phyloP scores from a whole-genome alignment of 2,888 invertebrate genomes.

The Lithophane leautieri region DNA sequence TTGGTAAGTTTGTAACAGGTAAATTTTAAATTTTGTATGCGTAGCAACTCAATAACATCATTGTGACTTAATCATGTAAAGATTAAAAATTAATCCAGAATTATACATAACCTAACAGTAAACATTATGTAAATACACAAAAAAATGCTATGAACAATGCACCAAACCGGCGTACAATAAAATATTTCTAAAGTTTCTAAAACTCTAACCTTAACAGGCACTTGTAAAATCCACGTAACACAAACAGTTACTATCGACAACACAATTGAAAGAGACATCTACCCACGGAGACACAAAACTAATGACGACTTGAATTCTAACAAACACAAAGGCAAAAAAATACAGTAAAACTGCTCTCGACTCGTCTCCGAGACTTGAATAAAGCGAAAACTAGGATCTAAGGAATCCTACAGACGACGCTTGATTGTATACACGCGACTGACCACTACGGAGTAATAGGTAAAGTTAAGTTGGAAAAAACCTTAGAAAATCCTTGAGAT shows the following conservation, averaged over 20 bases:
- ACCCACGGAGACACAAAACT: constrained; percentile 65
- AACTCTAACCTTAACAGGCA: constrained; percentile 50
- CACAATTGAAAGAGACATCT: constrained; percentile 67
- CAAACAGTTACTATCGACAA: constrained; percentile 60
- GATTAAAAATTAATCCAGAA: background rate
- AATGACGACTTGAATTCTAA: constrained; percentile 69
- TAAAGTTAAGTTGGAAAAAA: constrained; percentile 54
- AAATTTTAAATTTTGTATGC: constrained; percentile 19
- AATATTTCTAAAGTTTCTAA: constrained; percentile 28
- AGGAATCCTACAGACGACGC: constrained; percentile 70
- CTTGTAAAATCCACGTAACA: constrained; percentile 61
- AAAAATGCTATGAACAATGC: background rate
- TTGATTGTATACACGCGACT: constrained; percentile 75
- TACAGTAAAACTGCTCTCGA: constrained; percentile 64
- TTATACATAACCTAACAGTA: background rate
- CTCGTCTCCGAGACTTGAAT: constrained; percentile 70
- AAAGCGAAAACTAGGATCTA: constrained; percentile 70
- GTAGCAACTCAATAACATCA: background rate
- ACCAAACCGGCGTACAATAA: background rate
- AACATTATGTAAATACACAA: background rate
- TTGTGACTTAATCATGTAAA: background rate
- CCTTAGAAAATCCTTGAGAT: constrained; percentile 42
- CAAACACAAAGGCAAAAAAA: constrained; percentile 65
- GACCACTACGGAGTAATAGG: constrained; percentile 69
- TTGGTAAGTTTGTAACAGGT: constrained; percentile 1